Percentiles rank a stretch among this genome's conserved stretches.
Conservation (phyloP, 2,888 invertebrate genomes). For the Watsonalla binaria region DNA sequence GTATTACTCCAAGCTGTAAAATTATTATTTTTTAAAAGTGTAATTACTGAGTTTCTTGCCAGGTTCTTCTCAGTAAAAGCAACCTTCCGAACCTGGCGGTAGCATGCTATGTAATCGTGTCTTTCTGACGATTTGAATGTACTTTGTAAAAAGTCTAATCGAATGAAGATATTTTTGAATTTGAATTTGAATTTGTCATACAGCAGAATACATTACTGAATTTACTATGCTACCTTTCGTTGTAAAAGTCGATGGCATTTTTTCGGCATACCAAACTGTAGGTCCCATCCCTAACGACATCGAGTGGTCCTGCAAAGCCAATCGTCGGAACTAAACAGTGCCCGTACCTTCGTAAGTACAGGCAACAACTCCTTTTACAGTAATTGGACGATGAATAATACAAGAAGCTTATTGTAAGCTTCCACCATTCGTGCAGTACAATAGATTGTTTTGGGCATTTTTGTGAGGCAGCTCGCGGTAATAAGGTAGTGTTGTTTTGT, state of each 20-base stretch:
- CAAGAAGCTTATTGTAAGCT: slow-evolving; percentile 69
- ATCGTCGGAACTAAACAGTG: slow-evolving; percentile 59
- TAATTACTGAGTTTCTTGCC: too few species aligned
- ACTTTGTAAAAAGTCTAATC: too few species aligned
- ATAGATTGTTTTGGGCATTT: neutral
- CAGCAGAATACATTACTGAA: too few species aligned
- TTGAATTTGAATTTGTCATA: too few species aligned
- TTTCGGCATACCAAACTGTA: neutral
- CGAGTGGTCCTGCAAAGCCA: slow-evolving; percentile 42
- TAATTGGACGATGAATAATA: slow-evolving; percentile 79
- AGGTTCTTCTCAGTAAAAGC: too few species aligned
- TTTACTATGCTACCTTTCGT: too few species aligned
- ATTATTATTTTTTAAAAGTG: too few species aligned
- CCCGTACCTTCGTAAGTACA: slow-evolving; percentile 18
- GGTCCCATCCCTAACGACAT: slow-evolving; percentile 16
- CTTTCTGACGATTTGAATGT: too few species aligned
- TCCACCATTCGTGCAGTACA: slow-evolving; percentile 36
- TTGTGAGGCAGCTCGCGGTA: neutral
- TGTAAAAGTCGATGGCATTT: neutral
- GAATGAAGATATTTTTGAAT: too few species aligned
- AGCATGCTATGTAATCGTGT: too few species aligned
- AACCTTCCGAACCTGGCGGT: too few species aligned
- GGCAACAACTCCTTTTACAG: slow-evolving; percentile 70
- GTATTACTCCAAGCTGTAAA: too few species aligned
- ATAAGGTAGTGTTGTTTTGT: neutral